phyloP scores from a whole-genome alignment of 1,140 invertebrate genomes.

The Heliconius hermathena region DNA sequence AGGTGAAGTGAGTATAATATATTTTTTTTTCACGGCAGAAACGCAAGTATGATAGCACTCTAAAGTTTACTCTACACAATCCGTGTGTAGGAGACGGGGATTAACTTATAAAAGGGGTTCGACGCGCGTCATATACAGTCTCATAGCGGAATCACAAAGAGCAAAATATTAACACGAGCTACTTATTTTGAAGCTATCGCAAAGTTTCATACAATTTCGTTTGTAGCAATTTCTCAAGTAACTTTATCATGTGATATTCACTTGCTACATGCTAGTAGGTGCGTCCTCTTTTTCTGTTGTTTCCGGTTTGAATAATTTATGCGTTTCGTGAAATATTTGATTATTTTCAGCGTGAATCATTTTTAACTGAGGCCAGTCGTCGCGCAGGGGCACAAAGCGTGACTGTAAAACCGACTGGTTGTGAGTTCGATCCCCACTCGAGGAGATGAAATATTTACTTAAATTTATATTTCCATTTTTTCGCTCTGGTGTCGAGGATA shows the following conservation, averaged over 20 bases:
- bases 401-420: no score
- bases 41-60: slow-evolving; percentile 48
- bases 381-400: no score
- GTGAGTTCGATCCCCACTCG: no score
- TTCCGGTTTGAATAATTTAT: slow-evolving; percentile 43
- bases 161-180: slow-evolving; percentile 72
- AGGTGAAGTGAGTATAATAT: slow-evolving; percentile 15
- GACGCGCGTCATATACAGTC: slow-evolving; percentile 61
- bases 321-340: slow-evolving; percentile 37
- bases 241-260: slow-evolving; percentile 57
- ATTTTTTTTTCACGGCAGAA: slow-evolving; percentile 1
- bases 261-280: slow-evolving; percentile 42
- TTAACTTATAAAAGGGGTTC: slow-evolving; percentile 72
- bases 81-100: slow-evolving; percentile 70
- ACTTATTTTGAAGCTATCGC: slow-evolving; percentile 73
- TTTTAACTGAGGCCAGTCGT: no score
- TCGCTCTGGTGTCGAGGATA: no score
- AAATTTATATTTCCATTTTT: no score
- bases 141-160: slow-evolving; percentile 64
- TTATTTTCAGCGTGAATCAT: slow-evolving; percentile 21
- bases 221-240: slow-evolving; percentile 59
- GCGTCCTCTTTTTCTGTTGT: slow-evolving; percentile 40
- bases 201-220: slow-evolving; percentile 66
- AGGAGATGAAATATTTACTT: no score
- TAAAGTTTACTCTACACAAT: no score